Percentiles rank a stretch among this genome's conserved stretches.
Evolutionary conservation across 1,140 invertebrate species (phyloP).

Genomic region (Pogonus chalceus): DNA sequence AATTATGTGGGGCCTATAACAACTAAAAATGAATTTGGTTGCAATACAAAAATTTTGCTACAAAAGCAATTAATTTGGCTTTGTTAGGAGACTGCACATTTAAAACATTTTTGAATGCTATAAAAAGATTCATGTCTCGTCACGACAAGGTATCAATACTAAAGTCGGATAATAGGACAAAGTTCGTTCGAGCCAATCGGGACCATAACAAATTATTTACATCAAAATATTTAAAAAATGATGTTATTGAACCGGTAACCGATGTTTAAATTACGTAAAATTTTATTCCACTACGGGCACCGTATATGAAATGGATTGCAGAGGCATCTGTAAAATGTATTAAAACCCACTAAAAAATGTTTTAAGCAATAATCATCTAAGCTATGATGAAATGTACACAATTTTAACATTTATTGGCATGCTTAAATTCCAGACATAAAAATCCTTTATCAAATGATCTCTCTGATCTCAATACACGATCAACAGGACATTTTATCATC

Average conservation of each 20-base stretch:
- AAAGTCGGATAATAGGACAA: conserved; percentile 11
- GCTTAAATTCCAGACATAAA: conserved; percentile 19
- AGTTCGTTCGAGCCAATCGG: conserved; percentile 17
- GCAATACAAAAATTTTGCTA: conserved; percentile 3
- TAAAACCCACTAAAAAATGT: conserved; percentile 21
- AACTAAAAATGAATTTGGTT: no score
- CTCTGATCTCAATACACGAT: conserved; percentile 21
- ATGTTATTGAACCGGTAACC: no score
- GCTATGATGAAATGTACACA: conserved; percentile 19
- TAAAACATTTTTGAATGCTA: conserved; percentile 20
- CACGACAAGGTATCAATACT: conserved; percentile 13
- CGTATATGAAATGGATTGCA: conserved; percentile 23
- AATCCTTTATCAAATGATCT: conserved; percentile 19
- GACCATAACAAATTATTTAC: no score
- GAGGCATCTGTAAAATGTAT: conserved; percentile 21
- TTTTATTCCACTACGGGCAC: conserved; percentile 18
- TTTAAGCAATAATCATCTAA: conserved; percentile 16
- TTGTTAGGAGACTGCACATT: no score
- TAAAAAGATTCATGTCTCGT: conserved; percentile 23
- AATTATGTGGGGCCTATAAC: no score
- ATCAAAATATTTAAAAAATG: no score
- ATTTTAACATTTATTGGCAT: conserved; percentile 21
- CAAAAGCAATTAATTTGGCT: conserved; percentile 2
- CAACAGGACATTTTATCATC: conserved; percentile 25
- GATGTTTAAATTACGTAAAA: conserved; percentile 16